Evolutionary conservation across 2,888 invertebrate species (phyloP), one percentile per base, ranked within the genome.

Genomic region (Xylophagus ater): DNA sequence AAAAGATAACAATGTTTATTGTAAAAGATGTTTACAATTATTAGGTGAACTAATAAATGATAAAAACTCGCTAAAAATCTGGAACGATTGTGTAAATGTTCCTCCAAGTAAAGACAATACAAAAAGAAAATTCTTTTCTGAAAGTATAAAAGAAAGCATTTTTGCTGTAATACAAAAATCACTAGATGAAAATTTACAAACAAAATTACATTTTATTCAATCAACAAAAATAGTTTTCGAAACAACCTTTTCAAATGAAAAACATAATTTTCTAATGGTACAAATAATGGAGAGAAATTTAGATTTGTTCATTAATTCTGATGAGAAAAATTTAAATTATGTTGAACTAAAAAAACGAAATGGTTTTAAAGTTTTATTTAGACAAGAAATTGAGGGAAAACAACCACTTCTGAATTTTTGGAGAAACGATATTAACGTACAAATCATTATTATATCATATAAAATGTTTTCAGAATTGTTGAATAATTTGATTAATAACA

Each of bases 11-110:
- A 20, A 36, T 24, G 19, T 43, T 20, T 42, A 47, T 23, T 49
- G 49, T 20, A 37, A 40, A n/a, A 31, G 45, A 7, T 49, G 49
- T 25, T 23, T 46, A n/a, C 35, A 43, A 29, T 37, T 43, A 14
- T n/a, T 49, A 4, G 46, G 49, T 10, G 34, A 47, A 26, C 25
- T 28, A 31, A 18, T 28, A 4, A 30, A 30, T 35, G 13, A 19
- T 4, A 37, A 25, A n/a, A 40, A 37, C 9, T 36, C 37, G 6
- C 4, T 42, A 6, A 40, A 41, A 14, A n/a, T 44, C 14, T 44
- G 41, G 40, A 40, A 36, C n/a, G 44, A 44, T 26, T 23, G 24
- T 28, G 28, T n/a, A n/a, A n/a, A n/a, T n/a, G n/a, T n/a, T n/a
- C n/a, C n/a, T n/a, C n/a, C n/a, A n/a, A n/a, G n/a, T n/a, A n/a